phyloP scores from a whole-genome alignment of 1,140 invertebrate species.

The Sycophila sp. region DNA sequence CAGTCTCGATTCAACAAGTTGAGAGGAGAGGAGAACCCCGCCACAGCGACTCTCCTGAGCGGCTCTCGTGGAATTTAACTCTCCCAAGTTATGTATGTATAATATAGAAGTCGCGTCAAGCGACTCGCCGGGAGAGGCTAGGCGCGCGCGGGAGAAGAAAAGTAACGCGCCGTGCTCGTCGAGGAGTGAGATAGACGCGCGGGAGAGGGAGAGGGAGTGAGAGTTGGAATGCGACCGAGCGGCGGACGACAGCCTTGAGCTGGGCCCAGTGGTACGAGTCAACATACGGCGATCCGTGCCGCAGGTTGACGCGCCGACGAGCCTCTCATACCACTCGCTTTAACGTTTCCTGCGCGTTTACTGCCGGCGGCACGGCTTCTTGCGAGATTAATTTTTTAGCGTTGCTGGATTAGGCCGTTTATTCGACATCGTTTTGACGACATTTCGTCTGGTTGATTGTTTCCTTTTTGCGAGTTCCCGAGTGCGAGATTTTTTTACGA shows the following conservation, averaged over 20 bases:
- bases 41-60: constrained; percentile 44
- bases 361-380: too few relatives aligned
- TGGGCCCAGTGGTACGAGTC: constrained; percentile 53
- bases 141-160: constrained; percentile 33
- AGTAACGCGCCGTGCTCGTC: constrained; percentile 42
- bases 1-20: constrained; percentile 47
- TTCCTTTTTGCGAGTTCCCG: too few relatives aligned
- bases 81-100: constrained; percentile 10
- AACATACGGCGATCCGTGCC: constrained; percentile 44
- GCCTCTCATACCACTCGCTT: too few relatives aligned
- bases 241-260: constrained; percentile 56
- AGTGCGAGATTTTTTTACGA: too few relatives aligned
- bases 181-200: too few relatives aligned
- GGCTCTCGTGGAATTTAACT: constrained; percentile 9
- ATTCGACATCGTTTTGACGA: too few relatives aligned
- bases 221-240: constrained; percentile 54
- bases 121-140: too few relatives aligned
- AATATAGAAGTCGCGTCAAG: constrained; percentile 2
- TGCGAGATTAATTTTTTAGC: too few relatives aligned
- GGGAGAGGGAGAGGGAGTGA: too few relatives aligned
- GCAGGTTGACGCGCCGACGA: too few relatives aligned
- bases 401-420: too few relatives aligned
- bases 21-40: constrained; percentile 39
- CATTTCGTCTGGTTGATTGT: too few relatives aligned
- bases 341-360: not conserved